Evolutionary conservation across 2,888 invertebrate species (phyloP).

Genomic region (Aphidoletes aphidimyza): DNA sequence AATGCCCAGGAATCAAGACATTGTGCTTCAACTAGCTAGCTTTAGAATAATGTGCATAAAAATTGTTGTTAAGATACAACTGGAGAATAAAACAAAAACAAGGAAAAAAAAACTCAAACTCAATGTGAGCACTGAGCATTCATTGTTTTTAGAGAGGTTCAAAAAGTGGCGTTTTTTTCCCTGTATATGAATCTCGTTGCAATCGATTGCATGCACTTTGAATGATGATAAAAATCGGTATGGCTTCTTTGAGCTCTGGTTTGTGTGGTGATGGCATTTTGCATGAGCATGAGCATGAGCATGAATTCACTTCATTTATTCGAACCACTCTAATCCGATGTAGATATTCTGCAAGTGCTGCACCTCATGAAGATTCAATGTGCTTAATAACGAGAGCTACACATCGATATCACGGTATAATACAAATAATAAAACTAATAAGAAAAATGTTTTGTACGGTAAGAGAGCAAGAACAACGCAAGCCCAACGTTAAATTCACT

Average conservation of each 20-base stretch:
- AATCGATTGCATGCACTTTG: no score
- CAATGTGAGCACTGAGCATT: no score
- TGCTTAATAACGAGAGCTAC: constrained; percentile 20
- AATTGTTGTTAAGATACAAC: no score
- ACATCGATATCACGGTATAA: constrained; percentile 2
- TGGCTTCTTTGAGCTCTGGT: neutral
- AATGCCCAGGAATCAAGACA: neutral
- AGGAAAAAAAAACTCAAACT: no score
- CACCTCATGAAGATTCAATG: neutral
- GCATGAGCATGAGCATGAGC: neutral
- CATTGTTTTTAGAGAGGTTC: no score
- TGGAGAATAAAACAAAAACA: no score
- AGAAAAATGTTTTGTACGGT: neutral
- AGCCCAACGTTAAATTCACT: neutral
- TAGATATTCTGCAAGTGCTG: neutral
- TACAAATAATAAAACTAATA: constrained; percentile 51
- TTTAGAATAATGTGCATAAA: neutral
- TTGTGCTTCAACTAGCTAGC: neutral
- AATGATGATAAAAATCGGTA: neutral
- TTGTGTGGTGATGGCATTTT: neutral
- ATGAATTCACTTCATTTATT: neutral
- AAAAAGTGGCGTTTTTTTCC: no score
- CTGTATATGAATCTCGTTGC: no score
- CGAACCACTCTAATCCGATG: constrained; percentile 24
- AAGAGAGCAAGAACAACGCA: neutral